Base-by-base conservation (phyloP, 2,797 vertebrate genomes). In the Gymnodraco acuticeps region DNA sequence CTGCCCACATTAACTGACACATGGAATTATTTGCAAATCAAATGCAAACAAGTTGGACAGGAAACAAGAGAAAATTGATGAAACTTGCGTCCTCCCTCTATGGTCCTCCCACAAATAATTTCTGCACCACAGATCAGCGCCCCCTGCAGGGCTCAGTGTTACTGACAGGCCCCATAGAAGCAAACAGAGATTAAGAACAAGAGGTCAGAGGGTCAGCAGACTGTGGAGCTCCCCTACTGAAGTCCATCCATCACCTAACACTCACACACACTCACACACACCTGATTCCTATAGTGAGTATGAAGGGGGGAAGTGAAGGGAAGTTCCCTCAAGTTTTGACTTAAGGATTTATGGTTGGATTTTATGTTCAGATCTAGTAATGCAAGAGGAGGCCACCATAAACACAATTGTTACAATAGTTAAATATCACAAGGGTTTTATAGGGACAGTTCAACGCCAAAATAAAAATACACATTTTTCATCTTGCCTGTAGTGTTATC, bases 111-210 rank as follows among this genome's bases (percentile, higher is more conserved):
- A 41, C 2, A 5, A 48, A n/a, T 19, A n/a, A 5, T 16, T 5
- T 41, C 45, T 33, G n/a, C 46, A 11, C 10, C 2, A 66, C 38
- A 14, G 70, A 31, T 31, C 20, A 66, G 64, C 46, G 43, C 67
- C 71, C 59, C 68, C 82, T 75, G 46, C 64, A 48, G 75, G 71
- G 41, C 46, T 10, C 31, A 0, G 14, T 60, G 23, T 50, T 43
- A 17, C 56, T 81, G 61, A 43, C 69, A 62, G 51, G 23, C 10
- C 16, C 33, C 43, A 50, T 4, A 8, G 23, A 65, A 23, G 31
- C 5, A 2, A 48, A 20, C 70, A 60, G 16, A 77, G 74, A 77
- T 66, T 33, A 63, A 23, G 16, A 52, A 6, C 52, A 60, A 33
- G 46, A 46, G 51, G 60, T 56, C 54, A 20, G 23, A 23, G 23